phyloP scores from a whole-genome alignment of 2,113 vertebrate species.

The Caracal caracal region DNA sequence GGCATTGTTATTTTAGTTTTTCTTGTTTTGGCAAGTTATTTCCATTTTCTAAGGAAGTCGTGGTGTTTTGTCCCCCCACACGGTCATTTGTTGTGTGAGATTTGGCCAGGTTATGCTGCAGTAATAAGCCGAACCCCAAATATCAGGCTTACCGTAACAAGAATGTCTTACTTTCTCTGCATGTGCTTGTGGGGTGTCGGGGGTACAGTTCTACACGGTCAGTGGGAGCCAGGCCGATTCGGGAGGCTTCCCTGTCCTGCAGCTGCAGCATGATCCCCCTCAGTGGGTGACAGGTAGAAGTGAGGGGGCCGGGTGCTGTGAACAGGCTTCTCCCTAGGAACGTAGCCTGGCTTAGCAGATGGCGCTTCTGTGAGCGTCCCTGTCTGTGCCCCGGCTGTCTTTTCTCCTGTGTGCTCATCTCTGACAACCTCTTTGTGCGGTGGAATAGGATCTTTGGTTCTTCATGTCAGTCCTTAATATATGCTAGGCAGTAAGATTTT shows the following conservation, averaged over 20 bases:
- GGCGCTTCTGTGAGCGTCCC: fast-evolving
- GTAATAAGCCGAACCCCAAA: background rate
- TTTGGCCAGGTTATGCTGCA: background rate
- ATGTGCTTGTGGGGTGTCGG: background rate
- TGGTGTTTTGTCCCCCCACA: background rate
- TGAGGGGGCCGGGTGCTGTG: background rate
- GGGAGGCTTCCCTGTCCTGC: background rate
- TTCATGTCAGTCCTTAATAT: background rate
- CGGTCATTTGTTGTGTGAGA: background rate
- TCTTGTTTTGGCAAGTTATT: slow-evolving; percentile 23
- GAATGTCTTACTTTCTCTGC: background rate
- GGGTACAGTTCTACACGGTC: background rate
- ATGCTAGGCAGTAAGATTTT: background rate
- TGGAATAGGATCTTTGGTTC: background rate
- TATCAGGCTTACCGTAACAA: background rate
- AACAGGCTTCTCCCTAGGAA: fast-evolving
- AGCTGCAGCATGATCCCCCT: background rate
- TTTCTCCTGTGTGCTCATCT: background rate
- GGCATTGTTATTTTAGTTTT: background rate
- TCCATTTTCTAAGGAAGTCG: background rate
- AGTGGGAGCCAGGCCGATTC: background rate
- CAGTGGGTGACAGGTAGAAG: background rate
- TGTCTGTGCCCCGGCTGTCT: background rate
- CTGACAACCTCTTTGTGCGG: background rate
- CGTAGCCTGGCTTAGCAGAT: background rate